Base-by-base conservation (phyloP, 2,797 vertebrate genomes). In the Manis crassicaudata region DNA sequence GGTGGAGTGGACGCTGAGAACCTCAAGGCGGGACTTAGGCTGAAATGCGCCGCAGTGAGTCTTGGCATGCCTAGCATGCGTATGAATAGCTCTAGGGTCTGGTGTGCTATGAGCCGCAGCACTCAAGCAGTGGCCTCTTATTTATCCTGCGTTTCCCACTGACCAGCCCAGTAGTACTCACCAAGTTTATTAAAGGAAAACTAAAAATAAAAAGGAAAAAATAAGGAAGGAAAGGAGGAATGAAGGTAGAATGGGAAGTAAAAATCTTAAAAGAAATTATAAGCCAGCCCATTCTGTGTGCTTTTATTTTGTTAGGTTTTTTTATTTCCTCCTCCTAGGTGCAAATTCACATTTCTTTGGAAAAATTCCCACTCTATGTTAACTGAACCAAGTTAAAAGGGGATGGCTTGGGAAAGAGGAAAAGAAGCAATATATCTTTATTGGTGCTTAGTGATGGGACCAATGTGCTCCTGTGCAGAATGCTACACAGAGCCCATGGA, bases 291-390 rank as follows among this genome's bases (percentile, higher is more conserved):
- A 56, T 43, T 81, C 29, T n/a, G 1, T 87, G 27, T 76, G n/a
- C 12, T 90, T 90, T 92, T 54, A 54, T 83, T 93, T 52, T 58
- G 23, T 81, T 35, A 35, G 5, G 3, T 25, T 58, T 54, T 58
- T 17, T 46, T 1, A 0, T 7, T 13, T 17, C 16, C 0, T 0
- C 1, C 16, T 27, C 52, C 3, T 65, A 20, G 6, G 82, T 52
- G 82, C 1, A 67, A 95, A 43, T 40, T 90, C 35, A 72, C 77
- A 32, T 72, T 95, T 93, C 52, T 92, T 94, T 88, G 75, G 35
- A 90, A 94, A 81, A 94, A 70, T 13, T 40, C 70, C 56, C 89
- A 56, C 27, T 17, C 32, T 76, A 0, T 90, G 35, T 46, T 77
- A 89, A 72, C 27, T 90, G 76, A 92, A 77, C 7, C 25, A 67